Percentiles rank a stretch among this genome's conserved stretches.
Conservation (phyloP, 2,113 vertebrate species). For the Catharus fuscescens region DNA sequence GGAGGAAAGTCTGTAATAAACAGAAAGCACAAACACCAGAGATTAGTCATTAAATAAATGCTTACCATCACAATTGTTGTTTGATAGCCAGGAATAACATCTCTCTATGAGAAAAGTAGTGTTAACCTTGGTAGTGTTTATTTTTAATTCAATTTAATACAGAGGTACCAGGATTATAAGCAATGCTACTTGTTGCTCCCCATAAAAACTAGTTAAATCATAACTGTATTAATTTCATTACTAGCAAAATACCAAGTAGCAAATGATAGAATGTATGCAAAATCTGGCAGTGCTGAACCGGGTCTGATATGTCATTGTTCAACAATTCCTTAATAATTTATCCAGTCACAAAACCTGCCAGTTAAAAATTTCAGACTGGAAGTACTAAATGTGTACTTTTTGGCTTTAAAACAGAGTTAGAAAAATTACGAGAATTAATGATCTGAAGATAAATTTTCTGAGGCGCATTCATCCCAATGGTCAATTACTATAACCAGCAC, state of each 20-base stretch:
- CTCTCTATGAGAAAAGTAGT: background rate
- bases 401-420: background rate
- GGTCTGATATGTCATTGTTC: background rate
- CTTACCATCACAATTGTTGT: background rate
- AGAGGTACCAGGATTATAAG: background rate
- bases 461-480: background rate
- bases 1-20: constrained; percentile 89
- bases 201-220: background rate
- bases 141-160: background rate
- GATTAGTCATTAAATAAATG: background rate
- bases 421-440: background rate
- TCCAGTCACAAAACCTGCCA: background rate
- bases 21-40: background rate
- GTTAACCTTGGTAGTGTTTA: background rate
- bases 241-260: background rate
- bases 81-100: background rate
- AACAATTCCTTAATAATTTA: background rate
- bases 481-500: background rate
- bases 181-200: background rate
- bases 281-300: background rate
- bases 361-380: background rate
- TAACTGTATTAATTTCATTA: background rate
- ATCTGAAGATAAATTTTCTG: background rate
- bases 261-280: background rate
- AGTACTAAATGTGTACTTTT: background rate